Conservation (phyloP, 2,888 invertebrate genomes). For the Trissolcus brochymenae region DNA sequence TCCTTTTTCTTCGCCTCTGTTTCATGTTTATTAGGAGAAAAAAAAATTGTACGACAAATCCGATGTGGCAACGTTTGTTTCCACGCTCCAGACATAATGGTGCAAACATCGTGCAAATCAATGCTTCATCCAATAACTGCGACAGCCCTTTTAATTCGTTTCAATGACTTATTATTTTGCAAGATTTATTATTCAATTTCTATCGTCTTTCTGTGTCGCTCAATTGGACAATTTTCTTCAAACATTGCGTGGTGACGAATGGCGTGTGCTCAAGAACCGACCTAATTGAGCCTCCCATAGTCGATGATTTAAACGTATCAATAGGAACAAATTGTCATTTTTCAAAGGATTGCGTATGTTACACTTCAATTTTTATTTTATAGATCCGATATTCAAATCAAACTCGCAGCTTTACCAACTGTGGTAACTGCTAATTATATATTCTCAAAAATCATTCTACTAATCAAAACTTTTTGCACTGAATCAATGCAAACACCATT, state of each 20-base stretch:
- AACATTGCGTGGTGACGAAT: conserved; percentile 10
- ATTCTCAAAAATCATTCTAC: no score
- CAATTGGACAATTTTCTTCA: conserved; percentile 25
- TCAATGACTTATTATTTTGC: conserved; percentile 31
- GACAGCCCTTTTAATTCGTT: conserved; percentile 20
- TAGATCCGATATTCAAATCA: no score
- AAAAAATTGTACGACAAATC: background rate
- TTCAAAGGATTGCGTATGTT: no score
- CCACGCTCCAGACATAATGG: conserved; percentile 11
- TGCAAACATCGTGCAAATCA: conserved; percentile 25
- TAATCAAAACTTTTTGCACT: no score
- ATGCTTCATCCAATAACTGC: conserved; percentile 27
- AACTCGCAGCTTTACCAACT: no score
- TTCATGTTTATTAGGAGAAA: conserved; percentile 16
- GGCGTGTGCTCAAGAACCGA: background rate
- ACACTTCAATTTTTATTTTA: no score
- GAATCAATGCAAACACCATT: no score
- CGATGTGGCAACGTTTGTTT: conserved; percentile 32
- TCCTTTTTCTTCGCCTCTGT: conserved; percentile 24
- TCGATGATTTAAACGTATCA: conserved; percentile 1
- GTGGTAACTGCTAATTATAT: no score
- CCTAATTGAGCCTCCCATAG: background rate
- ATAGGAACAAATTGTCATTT: no score
- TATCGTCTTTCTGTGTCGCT: conserved; percentile 3
- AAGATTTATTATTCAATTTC: conserved; percentile 46